These are phyloP conservation scores for Silurus aristotelis DNA, from an alignment of 2,797 vertebrate genomes.

Conservation along the genomic window DNA sequence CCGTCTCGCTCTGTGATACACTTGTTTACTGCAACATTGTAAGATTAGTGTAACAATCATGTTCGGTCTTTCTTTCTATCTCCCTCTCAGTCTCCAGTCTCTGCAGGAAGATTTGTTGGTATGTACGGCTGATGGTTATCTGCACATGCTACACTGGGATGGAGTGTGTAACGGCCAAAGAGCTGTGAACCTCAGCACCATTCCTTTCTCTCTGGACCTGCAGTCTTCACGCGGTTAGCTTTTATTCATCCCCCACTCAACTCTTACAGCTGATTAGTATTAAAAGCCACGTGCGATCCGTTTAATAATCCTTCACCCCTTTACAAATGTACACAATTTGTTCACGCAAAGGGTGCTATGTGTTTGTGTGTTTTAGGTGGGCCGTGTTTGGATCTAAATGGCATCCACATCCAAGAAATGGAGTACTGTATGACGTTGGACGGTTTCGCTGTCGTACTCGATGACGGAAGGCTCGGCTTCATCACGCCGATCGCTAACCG, in stretches of 20 bases:
- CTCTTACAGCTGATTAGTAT: not conserved
- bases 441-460: constrained; percentile 95
- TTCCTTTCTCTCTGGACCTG: constrained; percentile 94
- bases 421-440: constrained; percentile 94
- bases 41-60: not conserved
- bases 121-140: constrained; percentile 89
- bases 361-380: constrained; percentile 74
- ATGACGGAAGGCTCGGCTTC: constrained; percentile 93
- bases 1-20: not conserved
- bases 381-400: constrained; percentile 90
- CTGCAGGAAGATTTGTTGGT: constrained; percentile 90
- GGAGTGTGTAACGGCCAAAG: constrained; percentile 91
- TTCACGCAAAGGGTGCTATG: not conserved
- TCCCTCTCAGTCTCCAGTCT: constrained; percentile 83
- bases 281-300: not conserved
- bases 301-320: not conserved
- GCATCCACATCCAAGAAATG: constrained; percentile 86
- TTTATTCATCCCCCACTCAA: not conserved
- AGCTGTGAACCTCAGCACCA: constrained; percentile 88
- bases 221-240: constrained; percentile 90
- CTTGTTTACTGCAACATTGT: no score
- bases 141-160: constrained; percentile 96
- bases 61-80: not conserved
- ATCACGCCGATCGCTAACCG: constrained; percentile 90
- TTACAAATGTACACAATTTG: no score